These are phyloP conservation scores for Dendronephthya gigantea DNA, from an alignment of 64 coral and sea anemone species.

Conservation along the genomic window DNA sequence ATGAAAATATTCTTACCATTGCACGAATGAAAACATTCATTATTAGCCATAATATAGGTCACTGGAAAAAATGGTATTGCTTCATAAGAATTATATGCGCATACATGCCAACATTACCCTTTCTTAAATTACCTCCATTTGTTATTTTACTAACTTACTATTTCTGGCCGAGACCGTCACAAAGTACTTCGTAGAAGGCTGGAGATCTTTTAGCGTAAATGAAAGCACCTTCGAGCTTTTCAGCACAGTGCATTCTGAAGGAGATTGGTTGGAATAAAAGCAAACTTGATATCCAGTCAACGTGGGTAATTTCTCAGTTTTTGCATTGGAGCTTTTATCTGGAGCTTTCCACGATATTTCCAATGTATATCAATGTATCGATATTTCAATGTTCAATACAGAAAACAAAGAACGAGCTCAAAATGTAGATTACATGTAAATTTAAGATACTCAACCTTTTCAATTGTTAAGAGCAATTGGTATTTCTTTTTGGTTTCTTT, in stretches of 20 bases:
- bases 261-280: not conserved
- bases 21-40: too few species aligned
- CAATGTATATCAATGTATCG: too few species aligned
- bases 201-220: not conserved
- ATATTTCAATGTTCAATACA: too few species aligned
- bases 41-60: too few species aligned
- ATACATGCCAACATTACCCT: not conserved
- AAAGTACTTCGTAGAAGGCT: not conserved
- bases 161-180: not conserved
- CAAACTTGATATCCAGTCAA: not conserved
- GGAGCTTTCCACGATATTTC: not conserved
- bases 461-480: conserved; percentile 2
- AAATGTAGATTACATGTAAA: not conserved
- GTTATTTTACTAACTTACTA: not conserved
- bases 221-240: not conserved
- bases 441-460: not conserved
- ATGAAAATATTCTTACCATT: too few species aligned
- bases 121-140: not conserved
- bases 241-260: not conserved
- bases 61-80: too few species aligned
- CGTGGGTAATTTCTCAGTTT: too few species aligned
- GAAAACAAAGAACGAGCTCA: not conserved
- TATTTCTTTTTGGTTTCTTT: conserved; percentile 19
- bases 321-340: not conserved
- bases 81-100: not conserved